Base-by-base conservation (phyloP, 2,888 invertebrate genomes). In the Oxyscelio sp. region DNA sequence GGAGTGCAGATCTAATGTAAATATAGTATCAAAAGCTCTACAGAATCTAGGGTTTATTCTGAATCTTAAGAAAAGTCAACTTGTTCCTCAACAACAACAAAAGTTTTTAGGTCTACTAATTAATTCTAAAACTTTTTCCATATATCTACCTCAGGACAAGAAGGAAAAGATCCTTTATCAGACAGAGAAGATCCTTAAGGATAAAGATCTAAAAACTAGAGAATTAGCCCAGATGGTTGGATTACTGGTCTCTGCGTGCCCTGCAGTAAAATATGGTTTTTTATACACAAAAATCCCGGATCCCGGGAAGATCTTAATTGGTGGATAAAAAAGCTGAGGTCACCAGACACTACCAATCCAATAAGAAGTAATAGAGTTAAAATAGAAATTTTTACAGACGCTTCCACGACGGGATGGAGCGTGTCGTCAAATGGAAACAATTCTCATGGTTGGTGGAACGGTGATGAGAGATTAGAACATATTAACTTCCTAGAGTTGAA, bases 311-410 rank as follows among this genome's bases (percentile, higher is more conserved):
- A 79, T 48, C 65, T 84, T 9, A n/a, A 11, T 8, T 75, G 74
- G 63, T 70, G 79, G 70, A 56, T 31, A 3, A 21, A 17, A 11
- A 63, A 70, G 15, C 43, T 85, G 13, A 15, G 13, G 1, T 17
- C 40, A 1, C 13, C n/a, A 1, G 43, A 31, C 2, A 13, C 83
- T 17, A 43, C 11, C 17, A 84, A 54, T 61, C 59, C 73, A 22
- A 63, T 66, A 11, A 73, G 34, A 15, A 11, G 17, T 11, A 52
- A 52, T 24, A 38, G 13, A 9, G 40, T 40, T 11, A n/a, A 21
- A 15, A 52, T 71, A 5, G 75, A 77, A 74, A 85, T 86, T 45
- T 84, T 48, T 54, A 83, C 81, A 4, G 86, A 86, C 50, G 85
- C 59, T 9, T 71, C 71, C 4, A 0, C 11, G 0, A 71, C 50